phyloP scores from a whole-genome alignment of 1,140 invertebrate genomes.

The Hetaerina americana region DNA sequence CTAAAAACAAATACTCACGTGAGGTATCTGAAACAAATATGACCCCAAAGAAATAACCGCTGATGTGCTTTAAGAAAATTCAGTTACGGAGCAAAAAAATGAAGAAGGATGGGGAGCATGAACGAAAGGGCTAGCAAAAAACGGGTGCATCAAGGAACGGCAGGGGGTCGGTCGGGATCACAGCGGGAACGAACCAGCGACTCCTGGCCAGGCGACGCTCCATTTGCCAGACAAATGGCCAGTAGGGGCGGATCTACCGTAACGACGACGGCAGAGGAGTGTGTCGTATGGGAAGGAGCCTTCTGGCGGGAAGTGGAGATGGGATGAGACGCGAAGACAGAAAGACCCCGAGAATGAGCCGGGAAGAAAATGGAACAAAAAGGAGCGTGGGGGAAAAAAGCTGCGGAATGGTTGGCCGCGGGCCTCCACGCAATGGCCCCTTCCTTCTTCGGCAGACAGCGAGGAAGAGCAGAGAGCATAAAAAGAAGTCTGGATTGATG shows the following conservation, averaged over 20 bases:
- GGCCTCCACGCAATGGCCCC: background rate
- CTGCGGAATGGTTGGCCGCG: background rate
- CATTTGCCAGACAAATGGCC: slow-evolving; percentile 6
- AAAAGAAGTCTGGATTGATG: too few species aligned
- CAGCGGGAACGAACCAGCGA: slow-evolving; percentile 2
- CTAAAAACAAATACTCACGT: too few species aligned
- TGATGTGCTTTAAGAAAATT: too few species aligned
- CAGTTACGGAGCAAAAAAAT: background rate
- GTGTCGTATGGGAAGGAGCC: background rate
- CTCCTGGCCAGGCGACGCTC: slow-evolving; percentile 1
- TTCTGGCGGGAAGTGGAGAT: background rate
- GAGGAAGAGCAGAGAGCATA: background rate
- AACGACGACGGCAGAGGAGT: background rate
- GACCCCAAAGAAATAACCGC: too few species aligned
- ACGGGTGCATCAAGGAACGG: background rate
- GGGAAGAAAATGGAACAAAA: background rate
- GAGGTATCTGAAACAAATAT: too few species aligned
- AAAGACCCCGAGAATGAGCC: background rate
- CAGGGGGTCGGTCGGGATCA: background rate
- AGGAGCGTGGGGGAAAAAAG: background rate
- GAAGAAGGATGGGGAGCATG: background rate
- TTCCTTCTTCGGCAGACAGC: background rate
- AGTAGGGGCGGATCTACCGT: background rate
- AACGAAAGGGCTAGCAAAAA: too few species aligned
- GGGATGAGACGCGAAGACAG: background rate